Base-by-base conservation (phyloP, 92 coral and sea anemone species). In the Montipora capitata region DNA sequence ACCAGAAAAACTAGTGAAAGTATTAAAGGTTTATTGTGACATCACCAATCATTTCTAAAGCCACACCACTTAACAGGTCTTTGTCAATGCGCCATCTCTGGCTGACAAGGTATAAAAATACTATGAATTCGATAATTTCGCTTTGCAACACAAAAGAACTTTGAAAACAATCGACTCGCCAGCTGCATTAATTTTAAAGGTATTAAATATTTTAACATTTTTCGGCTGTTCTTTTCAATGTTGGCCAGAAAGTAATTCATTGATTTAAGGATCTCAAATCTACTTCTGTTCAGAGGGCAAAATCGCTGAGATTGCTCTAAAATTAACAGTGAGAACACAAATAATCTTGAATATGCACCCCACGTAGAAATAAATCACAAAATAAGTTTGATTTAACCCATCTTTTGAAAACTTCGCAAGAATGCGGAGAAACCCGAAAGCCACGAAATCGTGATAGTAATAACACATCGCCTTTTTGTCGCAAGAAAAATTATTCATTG, bases 401-500 rank as follows among this genome's bases (percentile, higher is more conserved):
- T 12, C 17, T 8, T 41, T 58, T 10, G 1, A 1, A 41, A 61
- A 15, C 56, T 56, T 56, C 62, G 13, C 13, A 10, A 56, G 2
- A 56, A 56, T 57, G 71, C 83, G 3, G 51, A 17, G 4, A 48
- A 45, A 27, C 48, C 13, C 10, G 0, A n/a, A 45, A 16, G 38
- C 52, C 76, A 67, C n/a, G 0, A 68, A 68, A 81, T 68, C 54
- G 8, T n/a, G 67, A 69, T 81, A 27, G 13, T 67, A 5, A 11
- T 18, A 43, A 54, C 52, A 39, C 45, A 14, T 80, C 49, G 85
- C 64, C 73, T 80, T 80, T 68, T 68, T 38, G 39, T 66, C 76
- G 43, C 3, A 65, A 68, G 18, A 81, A 81, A 44, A 38, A 10
- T 49, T 68, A 81, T 52, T 81, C 54, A 69, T 81, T 81, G 7